Evolutionary conservation across 2,113 vertebrate genomes (phyloP), one percentile per base, ranked within the genome.

Genomic region (Microcebus murinus): DNA sequence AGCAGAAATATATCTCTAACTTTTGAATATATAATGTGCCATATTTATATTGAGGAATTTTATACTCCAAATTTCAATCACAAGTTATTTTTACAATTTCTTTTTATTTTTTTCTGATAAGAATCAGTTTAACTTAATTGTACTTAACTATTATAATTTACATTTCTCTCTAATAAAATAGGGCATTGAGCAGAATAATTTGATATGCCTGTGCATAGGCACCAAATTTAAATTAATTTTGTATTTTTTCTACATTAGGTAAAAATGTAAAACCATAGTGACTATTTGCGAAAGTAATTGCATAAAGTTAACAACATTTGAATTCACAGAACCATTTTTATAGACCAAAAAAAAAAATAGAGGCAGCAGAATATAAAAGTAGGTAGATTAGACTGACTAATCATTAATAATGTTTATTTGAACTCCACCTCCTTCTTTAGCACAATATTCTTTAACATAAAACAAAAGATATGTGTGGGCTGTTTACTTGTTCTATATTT

Each of bases 251-350:
- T 13, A 65, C 68, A 96, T 85, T 61, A 83, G 67, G 94, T 97
- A 98, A 98, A 96, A 96, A 88, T 96, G 55, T 96, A 84, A 97
- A 96, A 90, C 74, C 82, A 39, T 97, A 83, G 29, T 81, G 90
- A 98, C 91, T 68, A 93, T 90, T 90, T 94, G 31, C 87, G 97
- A 92, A 98, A 98, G 96, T 98, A 98, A 98, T 97, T 97, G 85
- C 27, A 76, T 84, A 96, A 79, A 96, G 93, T 95, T 95, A 94
- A 93, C 83, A 97, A 94, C 52, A 97, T 90, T 94, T 27, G 96
- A 97, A 97, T 93, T 88, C 84, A 95, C 31, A 89, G 59, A 93
- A 84, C 21, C 15, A 48, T 93, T 48, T 77, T 96, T 94, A n/a
- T 80, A 95, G 50, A 97, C 0, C 27, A 86, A 97, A 95, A 45